Percentiles rank a stretch among this genome's conserved stretches.
phyloP scores from a whole-genome alignment of 2,888 invertebrate species.

The Erynnis tages region DNA sequence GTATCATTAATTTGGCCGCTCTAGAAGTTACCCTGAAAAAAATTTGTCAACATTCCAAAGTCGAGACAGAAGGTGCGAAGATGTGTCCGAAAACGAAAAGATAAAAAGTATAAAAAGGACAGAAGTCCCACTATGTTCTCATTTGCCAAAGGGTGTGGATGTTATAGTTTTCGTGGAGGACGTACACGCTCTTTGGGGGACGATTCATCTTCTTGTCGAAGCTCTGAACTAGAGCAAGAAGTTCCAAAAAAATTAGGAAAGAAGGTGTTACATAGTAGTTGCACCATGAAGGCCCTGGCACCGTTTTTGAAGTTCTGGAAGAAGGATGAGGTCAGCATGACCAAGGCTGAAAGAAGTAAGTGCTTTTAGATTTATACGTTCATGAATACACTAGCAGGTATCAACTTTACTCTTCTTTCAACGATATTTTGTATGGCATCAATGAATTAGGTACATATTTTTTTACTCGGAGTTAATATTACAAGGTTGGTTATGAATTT shows the following conservation, averaged over 20 bases:
- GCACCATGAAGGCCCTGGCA: conserved; percentile 79
- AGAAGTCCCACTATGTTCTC: conserved; percentile 76
- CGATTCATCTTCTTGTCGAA: conserved; percentile 73
- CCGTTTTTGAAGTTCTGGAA: conserved; percentile 86
- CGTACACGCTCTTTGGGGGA: conserved; percentile 66
- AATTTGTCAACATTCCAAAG: conserved; percentile 63
- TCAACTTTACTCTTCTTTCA: too few species aligned
- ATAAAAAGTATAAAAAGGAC: conserved; percentile 70
- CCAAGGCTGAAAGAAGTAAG: conserved; percentile 89
- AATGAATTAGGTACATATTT: too few species aligned
- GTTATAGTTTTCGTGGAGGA: conserved; percentile 69
- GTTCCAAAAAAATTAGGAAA: conserved; percentile 64
- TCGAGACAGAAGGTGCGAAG: conserved; percentile 63
- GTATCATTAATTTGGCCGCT: conserved; percentile 42
- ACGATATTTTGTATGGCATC: too few species aligned
- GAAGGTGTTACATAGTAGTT: conserved; percentile 65
- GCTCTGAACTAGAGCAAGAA: conserved; percentile 76
- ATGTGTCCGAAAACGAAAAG: conserved; percentile 76
- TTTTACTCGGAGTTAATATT: too few species aligned
- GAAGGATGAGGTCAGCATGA: conserved; percentile 87
- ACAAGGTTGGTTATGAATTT: too few species aligned
- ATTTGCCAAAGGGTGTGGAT: conserved; percentile 72
- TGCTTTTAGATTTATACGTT: conserved; percentile 24
- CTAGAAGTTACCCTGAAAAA: conserved; percentile 27
- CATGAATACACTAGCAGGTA: neutral